phyloP scores from a whole-genome alignment of 2,113 vertebrate genomes.

The Syrrhaptes paradoxus region DNA sequence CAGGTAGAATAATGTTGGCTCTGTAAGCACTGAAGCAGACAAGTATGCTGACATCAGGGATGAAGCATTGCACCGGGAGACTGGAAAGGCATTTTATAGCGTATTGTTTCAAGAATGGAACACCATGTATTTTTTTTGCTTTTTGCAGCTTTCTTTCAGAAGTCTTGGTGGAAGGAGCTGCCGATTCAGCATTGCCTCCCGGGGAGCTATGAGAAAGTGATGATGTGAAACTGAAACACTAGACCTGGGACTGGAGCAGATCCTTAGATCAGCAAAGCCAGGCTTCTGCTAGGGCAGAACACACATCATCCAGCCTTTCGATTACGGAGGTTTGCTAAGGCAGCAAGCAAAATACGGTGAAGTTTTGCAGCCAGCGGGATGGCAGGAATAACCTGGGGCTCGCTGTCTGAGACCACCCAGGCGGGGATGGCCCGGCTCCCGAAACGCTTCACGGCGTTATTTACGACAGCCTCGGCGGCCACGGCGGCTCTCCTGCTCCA shows the following conservation, averaged over 20 bases:
- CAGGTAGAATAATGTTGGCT: background rate
- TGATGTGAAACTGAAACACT: slow-evolving; percentile 5
- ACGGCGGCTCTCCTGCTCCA: background rate
- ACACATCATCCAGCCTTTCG: background rate
- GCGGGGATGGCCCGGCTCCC: background rate
- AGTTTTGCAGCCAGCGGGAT: background rate
- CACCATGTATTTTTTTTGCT: background rate
- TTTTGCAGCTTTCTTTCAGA: background rate
- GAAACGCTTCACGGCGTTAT: background rate
- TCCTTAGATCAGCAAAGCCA: background rate
- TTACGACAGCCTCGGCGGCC: background rate
- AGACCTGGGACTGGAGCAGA: background rate
- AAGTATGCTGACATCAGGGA: background rate
- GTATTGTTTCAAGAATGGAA: background rate
- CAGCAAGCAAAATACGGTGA: background rate
- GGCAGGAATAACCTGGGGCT: background rate
- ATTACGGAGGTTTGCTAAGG: background rate
- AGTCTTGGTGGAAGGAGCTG: background rate
- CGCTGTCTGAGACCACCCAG: slow-evolving; percentile 11
- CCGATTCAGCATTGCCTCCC: slow-evolving; percentile 36
- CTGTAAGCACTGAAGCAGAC: background rate
- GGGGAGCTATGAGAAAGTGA: background rate
- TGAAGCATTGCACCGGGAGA: background rate
- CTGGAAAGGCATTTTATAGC: background rate
- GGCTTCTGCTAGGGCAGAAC: background rate